phyloP scores from a whole-genome alignment of 2,113 vertebrate species.

The Takifugu flavidus region DNA sequence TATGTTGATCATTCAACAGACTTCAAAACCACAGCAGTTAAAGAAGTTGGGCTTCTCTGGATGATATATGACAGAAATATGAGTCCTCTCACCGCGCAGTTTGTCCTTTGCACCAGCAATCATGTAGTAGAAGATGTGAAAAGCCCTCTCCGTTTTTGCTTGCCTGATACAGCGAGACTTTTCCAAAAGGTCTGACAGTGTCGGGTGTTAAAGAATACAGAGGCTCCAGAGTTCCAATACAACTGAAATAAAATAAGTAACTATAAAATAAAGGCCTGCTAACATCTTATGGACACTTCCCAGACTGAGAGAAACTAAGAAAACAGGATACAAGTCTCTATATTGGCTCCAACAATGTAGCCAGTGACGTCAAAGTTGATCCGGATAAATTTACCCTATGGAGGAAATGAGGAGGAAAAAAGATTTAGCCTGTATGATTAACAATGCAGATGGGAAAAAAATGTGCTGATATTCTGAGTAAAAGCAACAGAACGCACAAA shows the following conservation, averaged over 20 bases:
- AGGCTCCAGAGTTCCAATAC: neutral
- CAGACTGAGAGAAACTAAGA: neutral
- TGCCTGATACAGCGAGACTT: constrained; percentile 96
- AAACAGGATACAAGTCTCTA: constrained; percentile 94
- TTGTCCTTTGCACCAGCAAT: constrained; percentile 82
- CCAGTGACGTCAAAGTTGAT: constrained; percentile 97
- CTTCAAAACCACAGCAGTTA: too few species aligned
- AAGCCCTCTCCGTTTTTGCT: constrained; percentile 92
- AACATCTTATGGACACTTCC: too few species aligned
- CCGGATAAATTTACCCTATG: constrained; percentile 96
- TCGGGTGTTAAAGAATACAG: constrained; percentile 50
- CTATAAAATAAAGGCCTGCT: neutral
- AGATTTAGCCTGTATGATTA: neutral
- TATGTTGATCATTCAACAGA: too few species aligned
- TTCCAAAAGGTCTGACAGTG: constrained; percentile 86
- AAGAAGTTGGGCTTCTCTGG: too few species aligned
- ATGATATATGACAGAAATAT: neutral
- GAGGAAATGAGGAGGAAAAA: neutral
- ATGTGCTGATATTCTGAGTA: neutral
- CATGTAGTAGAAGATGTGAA: constrained; percentile 97
- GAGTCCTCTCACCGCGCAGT: constrained; percentile 50
- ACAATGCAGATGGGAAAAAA: neutral
- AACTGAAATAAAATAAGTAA: neutral
- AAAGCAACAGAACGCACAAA: constrained; percentile 82
- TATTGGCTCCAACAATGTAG: constrained; percentile 95